Percentiles rank a stretch among this genome's conserved stretches.
Evolutionary conservation across 2,888 invertebrate genomes (phyloP).

Genomic region (Bhutanitis thaidina): DNA sequence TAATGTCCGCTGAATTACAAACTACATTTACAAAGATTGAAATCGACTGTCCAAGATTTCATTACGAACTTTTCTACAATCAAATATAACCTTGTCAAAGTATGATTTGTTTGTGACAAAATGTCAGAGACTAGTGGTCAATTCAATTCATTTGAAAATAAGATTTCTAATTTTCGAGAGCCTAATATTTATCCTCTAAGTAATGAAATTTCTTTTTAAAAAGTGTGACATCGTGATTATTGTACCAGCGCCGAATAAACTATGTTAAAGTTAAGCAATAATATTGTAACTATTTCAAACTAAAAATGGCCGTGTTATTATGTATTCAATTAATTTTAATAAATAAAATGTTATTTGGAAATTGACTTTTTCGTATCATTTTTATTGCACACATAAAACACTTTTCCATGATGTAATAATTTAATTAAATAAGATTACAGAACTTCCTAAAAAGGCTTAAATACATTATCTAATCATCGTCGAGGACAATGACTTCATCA

Average conservation of each 20-base stretch:
- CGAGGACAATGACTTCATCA: conserved; percentile 68
- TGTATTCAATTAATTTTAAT: not conserved
- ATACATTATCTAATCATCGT: conserved; percentile 53
- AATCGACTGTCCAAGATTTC: too few species aligned
- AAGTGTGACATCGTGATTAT: too few species aligned
- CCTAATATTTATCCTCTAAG: too few species aligned
- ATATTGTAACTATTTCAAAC: conserved; percentile 4
- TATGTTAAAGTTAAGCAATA: conserved; percentile 1
- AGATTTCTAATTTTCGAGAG: too few species aligned
- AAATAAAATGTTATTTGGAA: not conserved
- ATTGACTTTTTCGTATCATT: not conserved
- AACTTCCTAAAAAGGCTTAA: not conserved
- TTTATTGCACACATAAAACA: not conserved
- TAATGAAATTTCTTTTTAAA: too few species aligned
- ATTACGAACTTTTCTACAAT: too few species aligned
- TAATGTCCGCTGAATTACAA: too few species aligned
- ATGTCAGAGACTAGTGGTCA: too few species aligned
- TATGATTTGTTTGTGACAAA: too few species aligned
- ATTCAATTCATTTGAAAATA: too few species aligned
- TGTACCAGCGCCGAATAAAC: not conserved
- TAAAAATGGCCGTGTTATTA: not conserved
- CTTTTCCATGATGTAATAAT: not conserved
- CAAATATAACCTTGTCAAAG: too few species aligned
- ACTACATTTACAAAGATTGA: too few species aligned
- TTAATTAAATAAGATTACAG: not conserved